Conservation (phyloP, 2,888 invertebrate genomes). For the Euproctis similis region DNA sequence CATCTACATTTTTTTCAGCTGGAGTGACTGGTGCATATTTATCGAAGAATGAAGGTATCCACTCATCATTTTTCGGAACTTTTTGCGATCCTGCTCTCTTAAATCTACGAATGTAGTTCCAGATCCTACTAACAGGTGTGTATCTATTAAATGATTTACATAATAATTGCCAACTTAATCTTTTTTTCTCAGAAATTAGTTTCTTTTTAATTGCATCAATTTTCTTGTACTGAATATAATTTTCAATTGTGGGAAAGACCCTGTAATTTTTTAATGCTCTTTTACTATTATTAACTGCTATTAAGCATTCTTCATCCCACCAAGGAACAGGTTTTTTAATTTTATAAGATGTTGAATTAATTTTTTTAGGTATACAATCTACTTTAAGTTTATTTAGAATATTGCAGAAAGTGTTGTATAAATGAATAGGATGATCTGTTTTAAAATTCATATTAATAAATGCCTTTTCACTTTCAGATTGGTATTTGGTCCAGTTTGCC, state of each 20-base stretch:
- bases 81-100: background rate
- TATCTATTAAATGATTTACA: constrained; percentile 4
- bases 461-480: background rate
- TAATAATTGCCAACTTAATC: constrained; percentile 3
- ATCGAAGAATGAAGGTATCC: background rate
- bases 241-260: background rate
- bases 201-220: constrained; percentile 6
- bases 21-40: too few species aligned
- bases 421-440: background rate
- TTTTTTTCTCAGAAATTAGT: constrained; percentile 4
- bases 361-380: background rate
- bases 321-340: background rate
- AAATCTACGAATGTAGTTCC: background rate
- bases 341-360: background rate
- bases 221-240: constrained; percentile 1
- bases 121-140: background rate
- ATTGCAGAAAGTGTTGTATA: background rate
- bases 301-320: background rate
- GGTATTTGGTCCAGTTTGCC: background rate
- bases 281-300: background rate
- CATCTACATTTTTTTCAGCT: background rate
- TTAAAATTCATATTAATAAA: background rate
- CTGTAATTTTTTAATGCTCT: background rate
- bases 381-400: background rate
- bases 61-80: constrained; percentile 2